Base-by-base conservation (phyloP, 2,113 vertebrate genomes). In the Tenebrosternarchus preto region DNA sequence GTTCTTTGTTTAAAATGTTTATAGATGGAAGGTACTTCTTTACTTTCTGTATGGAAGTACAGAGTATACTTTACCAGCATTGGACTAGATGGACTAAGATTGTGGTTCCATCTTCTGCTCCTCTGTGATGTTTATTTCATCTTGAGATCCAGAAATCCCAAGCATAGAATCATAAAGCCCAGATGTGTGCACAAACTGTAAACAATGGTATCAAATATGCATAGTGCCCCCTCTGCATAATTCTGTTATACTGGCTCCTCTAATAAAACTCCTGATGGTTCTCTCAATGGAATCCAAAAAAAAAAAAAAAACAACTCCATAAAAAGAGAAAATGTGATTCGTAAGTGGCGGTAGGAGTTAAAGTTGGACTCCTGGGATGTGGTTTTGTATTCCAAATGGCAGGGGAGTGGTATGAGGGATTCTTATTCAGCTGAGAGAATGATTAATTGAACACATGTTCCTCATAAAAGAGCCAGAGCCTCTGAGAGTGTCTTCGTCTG, bases 401-500 rank as follows among this genome's bases (percentile, higher is more conserved):
- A 43, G 25, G 77, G 33, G 74, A 73, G 36, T 39, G 69, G 15
- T 8, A 31, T 53, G 56, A 57, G 69, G 76, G 39, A 24, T 77
- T 56, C 33, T 69, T 61, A 83, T 67, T 80, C 82, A 61, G 8
- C 59, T 1, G 77, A 84, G 76, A 80, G 57, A 22, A 73, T 67
- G 33, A 82, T 80, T 84, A 83, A 86, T 84, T 86, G 79, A 82
- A 84, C 82, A 80, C 71, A 36, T 36, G 82, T 83, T 86, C 70
- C 71, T 79, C 80, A 80, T 82, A 80, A 84, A 71, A 73, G 29
- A 72, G 76, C 53, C 55, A 78, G 76, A 27, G 25, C 79, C 76
- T 64, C n/a, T 2, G 79, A 78, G 82, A 76, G 66, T 50, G 59
- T 25, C 59, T 78, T 61, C 64, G 61, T 83, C 77, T 70, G 66